Conservation (phyloP, 1,140 invertebrate genomes). For the Leptinotarsa lineolata region DNA sequence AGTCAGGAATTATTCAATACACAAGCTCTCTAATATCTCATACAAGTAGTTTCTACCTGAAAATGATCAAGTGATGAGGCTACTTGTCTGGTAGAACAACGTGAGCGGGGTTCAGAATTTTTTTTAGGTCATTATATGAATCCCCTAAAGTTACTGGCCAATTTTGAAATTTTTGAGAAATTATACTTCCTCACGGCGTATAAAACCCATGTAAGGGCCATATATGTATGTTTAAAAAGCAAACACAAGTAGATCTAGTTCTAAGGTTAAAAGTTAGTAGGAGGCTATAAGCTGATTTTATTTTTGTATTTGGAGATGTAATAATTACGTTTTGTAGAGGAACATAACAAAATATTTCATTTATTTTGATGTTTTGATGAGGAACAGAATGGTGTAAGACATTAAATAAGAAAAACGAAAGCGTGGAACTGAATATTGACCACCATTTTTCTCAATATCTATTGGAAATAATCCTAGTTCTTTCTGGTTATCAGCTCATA, state of each 20-base stretch:
- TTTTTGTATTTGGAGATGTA: slow-evolving; percentile 22
- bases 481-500: neutral
- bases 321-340: slow-evolving; percentile 10
- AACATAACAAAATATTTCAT: neutral
- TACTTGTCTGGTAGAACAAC: neutral
- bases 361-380: neutral
- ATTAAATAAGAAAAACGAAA: neutral
- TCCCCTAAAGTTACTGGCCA: too few species aligned
- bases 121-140: too few species aligned
- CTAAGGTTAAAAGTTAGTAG: slow-evolving; percentile 21
- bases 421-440: neutral
- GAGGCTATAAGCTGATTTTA: slow-evolving; percentile 21
- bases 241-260: slow-evolving; percentile 5
- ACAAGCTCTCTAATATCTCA: neutral
- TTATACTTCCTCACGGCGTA: neutral
- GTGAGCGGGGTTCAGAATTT: neutral
- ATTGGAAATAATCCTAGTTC: neutral
- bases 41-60: neutral
- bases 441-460: neutral
- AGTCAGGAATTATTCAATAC: neutral
- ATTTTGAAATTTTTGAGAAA: too few species aligned
- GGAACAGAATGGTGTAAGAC: slow-evolving; percentile 21
- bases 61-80: neutral
- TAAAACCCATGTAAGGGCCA: neutral
- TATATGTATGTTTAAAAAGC: neutral